These are phyloP conservation scores for Caenorhabditis remanei DNA, from an alignment of 1,140 invertebrate genomes.

Conservation along the genomic window DNA sequence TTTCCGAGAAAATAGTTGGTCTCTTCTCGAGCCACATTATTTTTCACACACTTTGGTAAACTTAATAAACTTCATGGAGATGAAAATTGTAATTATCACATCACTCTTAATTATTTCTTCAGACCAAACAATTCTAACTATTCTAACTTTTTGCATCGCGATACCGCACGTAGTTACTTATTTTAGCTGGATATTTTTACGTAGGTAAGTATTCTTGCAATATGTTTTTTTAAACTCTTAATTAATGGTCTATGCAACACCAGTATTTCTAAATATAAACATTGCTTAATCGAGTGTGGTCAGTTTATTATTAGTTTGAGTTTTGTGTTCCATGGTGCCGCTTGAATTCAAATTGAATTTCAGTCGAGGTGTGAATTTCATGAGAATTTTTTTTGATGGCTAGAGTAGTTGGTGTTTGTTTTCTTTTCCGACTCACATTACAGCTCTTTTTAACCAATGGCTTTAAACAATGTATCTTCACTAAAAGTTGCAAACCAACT, in stretches of 20 bases:
- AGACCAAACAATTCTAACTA: background rate
- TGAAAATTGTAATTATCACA: background rate
- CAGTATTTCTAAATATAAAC: too few species aligned
- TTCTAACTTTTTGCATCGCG: background rate
- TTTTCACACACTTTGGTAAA: background rate
- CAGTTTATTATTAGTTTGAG: background rate
- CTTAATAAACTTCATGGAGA: background rate
- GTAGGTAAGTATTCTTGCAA: background rate
- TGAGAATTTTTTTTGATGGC: background rate
- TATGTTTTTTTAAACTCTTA: background rate
- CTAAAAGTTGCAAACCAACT: background rate
- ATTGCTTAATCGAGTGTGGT: background rate
- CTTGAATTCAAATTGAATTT: conserved; percentile 26
- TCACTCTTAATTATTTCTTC: background rate
- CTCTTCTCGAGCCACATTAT: background rate
- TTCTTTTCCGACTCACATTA: conserved; percentile 12
- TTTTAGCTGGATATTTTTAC: background rate
- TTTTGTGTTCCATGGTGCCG: background rate
- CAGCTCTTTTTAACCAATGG: background rate
- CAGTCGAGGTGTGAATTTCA: conserved; percentile 3
- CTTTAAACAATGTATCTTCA: background rate
- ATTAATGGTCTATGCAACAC: too few species aligned
- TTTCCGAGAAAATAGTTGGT: background rate
- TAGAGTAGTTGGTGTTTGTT: background rate
- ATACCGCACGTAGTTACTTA: background rate